A percentile compares a stretch with the other conserved stretches of the same genome.
Conservation (phyloP, 2,797 vertebrate species). For the Basileuterus tristriatus region DNA sequence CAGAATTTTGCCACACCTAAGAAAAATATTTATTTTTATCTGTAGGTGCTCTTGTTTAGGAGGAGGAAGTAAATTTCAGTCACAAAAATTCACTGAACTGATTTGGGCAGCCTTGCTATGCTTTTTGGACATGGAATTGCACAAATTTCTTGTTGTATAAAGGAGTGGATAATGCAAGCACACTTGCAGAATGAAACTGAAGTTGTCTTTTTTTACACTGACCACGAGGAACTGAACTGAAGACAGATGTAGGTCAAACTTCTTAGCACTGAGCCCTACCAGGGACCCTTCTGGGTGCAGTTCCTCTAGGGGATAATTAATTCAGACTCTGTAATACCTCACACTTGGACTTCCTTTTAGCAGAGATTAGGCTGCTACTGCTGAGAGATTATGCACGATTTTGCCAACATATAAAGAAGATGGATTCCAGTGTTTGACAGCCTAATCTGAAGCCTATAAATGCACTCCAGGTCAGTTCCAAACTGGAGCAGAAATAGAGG, state of each 20-base stretch:
- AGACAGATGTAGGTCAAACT: not conserved
- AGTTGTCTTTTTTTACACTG: not conserved
- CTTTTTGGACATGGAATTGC: not conserved
- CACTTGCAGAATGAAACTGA: not conserved
- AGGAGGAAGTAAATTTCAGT: not conserved
- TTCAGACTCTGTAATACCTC: not conserved
- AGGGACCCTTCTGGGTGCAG: not conserved
- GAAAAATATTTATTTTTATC: not conserved
- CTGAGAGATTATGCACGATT: constrained; percentile 3
- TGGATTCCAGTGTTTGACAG: not conserved
- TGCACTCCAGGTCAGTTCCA: not conserved
- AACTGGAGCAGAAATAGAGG: not conserved
- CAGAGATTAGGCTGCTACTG: constrained; percentile 1
- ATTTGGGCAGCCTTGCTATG: not conserved
- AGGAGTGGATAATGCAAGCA: not conserved
- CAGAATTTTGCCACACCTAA: not conserved
- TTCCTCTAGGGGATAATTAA: not conserved
- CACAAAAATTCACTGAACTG: not conserved
- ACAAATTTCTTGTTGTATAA: not conserved
- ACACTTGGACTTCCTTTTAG: not conserved
- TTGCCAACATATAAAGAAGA: not conserved
- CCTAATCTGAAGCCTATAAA: not conserved
- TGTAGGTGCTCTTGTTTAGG: not conserved
- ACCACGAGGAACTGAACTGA: not conserved
- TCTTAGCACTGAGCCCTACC: not conserved